Conservation (phyloP, 2,888 invertebrate genomes). For the Aradus depressus region DNA sequence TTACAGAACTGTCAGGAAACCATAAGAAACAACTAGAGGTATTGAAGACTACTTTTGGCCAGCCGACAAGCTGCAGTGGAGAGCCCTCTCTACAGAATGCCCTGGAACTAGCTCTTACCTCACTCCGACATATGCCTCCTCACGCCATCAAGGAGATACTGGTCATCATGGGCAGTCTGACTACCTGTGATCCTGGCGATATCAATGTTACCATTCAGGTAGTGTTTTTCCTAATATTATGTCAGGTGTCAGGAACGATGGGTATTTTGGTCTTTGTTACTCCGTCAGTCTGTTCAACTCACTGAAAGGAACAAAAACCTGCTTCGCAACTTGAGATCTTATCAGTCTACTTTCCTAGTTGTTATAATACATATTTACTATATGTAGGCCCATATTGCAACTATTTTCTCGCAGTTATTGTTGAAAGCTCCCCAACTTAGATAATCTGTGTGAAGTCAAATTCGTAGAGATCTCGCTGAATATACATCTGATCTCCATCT, state of each 20-base stretch:
- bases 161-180: conserved; percentile 82
- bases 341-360: too few species aligned
- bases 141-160: conserved; percentile 93
- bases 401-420: too few species aligned
- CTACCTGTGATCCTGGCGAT: conserved; percentile 94
- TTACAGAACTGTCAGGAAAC: conserved; percentile 78
- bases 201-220: conserved; percentile 73
- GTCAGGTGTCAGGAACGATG: background rate
- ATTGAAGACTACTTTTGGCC: conserved; percentile 29
- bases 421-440: too few species aligned
- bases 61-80: conserved; percentile 49
- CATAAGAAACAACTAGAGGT: conserved; percentile 65
- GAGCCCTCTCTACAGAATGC: conserved; percentile 96
- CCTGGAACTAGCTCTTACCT: conserved; percentile 72
- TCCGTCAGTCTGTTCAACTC: too few species aligned
- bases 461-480: too few species aligned
- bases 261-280: background rate
- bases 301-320: too few species aligned
- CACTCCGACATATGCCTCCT: conserved; percentile 75
- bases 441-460: too few species aligned
- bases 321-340: too few species aligned
- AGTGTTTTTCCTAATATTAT: too few species aligned
- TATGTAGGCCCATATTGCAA: too few species aligned
- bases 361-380: too few species aligned
- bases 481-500: too few species aligned